Percentiles rank a stretch among this genome's conserved stretches.
These are phyloP conservation scores for Myoxocephalus aenaeus DNA, from an alignment of 2,797 vertebrate species.

Conservation along the genomic window DNA sequence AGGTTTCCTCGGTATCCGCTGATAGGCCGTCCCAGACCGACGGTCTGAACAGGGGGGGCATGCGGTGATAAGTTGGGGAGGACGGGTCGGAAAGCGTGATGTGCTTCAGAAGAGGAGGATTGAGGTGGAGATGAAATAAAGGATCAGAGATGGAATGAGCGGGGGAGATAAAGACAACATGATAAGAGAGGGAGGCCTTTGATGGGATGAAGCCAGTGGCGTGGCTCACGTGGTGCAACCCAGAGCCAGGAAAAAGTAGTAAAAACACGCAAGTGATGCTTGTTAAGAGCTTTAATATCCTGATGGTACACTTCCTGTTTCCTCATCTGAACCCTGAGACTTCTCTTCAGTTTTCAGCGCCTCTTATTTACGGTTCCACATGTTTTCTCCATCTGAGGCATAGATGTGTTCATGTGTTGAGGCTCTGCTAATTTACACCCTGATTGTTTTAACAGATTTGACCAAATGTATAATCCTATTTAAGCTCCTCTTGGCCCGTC, in stretches of 20 bases:
- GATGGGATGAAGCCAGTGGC: slow-evolving; percentile 1
- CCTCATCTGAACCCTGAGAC: slow-evolving; percentile 36
- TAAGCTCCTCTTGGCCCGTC: slow-evolving; percentile 20
- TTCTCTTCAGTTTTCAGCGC: slow-evolving; percentile 3
- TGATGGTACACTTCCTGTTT: slow-evolving; percentile 59
- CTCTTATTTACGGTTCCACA: slow-evolving; percentile 16
- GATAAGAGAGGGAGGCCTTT: slow-evolving; percentile 41
- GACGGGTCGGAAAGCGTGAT: neutral
- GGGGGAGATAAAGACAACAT: slow-evolving; percentile 6
- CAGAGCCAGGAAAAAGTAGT: slow-evolving; percentile 73
- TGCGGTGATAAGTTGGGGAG: slow-evolving; percentile 19
- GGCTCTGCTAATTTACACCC: slow-evolving; percentile 1
- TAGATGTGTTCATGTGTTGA: neutral
- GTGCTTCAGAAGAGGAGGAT: slow-evolving; percentile 2
- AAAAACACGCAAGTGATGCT: slow-evolving; percentile 62
- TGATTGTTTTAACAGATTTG: slow-evolving; percentile 5
- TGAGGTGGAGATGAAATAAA: slow-evolving; percentile 19
- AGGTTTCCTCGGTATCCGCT: slow-evolving; percentile 60
- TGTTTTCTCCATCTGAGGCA: slow-evolving; percentile 26
- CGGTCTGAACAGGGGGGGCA: neutral
- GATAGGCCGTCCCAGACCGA: slow-evolving; percentile 51
- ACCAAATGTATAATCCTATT: neutral
- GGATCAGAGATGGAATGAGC: slow-evolving; percentile 34
- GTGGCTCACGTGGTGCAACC: slow-evolving; percentile 21
- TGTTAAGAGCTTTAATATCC: slow-evolving; percentile 59